Percentiles rank a stretch among this genome's conserved stretches.
Conservation (phyloP, 2,113 vertebrate genomes). For the Neomonachus schauinslandi region DNA sequence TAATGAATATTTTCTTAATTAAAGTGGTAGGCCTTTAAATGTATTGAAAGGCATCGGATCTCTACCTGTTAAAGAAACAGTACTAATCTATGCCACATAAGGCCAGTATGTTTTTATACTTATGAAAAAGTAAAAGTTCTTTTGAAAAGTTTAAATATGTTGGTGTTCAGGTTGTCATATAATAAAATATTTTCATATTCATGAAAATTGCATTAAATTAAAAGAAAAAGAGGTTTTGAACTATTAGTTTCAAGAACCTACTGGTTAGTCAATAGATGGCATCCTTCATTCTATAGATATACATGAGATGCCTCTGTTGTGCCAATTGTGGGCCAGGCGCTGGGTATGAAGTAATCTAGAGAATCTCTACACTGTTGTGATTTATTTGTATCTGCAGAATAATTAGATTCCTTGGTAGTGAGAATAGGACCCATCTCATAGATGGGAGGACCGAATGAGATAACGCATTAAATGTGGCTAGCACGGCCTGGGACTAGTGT, state of each 20-base stretch:
- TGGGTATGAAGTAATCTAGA: neutral
- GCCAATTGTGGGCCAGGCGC: neutral
- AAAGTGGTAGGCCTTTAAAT: neutral
- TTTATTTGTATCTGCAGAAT: neutral
- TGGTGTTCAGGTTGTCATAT: neutral
- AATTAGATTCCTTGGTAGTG: neutral
- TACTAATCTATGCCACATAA: neutral
- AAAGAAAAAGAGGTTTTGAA: neutral
- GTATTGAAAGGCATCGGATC: neutral
- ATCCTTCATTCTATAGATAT: neutral
- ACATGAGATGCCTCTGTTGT: neutral
- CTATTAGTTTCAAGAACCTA: neutral
- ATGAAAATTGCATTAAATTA: neutral
- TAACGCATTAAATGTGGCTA: neutral
- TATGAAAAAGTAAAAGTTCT: neutral
- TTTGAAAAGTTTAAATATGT: neutral
- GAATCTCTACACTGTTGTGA: neutral
- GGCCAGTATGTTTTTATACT: neutral
- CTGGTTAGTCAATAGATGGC: neutral
- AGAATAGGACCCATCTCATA: neutral
- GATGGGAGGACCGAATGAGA: neutral
- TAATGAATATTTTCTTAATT: slow-evolving; percentile 5
- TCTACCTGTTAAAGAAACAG: neutral
- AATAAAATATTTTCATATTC: neutral
- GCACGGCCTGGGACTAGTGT: neutral